Conservation (phyloP, 2,113 vertebrate genomes). For the Philantomba maxwellii region DNA sequence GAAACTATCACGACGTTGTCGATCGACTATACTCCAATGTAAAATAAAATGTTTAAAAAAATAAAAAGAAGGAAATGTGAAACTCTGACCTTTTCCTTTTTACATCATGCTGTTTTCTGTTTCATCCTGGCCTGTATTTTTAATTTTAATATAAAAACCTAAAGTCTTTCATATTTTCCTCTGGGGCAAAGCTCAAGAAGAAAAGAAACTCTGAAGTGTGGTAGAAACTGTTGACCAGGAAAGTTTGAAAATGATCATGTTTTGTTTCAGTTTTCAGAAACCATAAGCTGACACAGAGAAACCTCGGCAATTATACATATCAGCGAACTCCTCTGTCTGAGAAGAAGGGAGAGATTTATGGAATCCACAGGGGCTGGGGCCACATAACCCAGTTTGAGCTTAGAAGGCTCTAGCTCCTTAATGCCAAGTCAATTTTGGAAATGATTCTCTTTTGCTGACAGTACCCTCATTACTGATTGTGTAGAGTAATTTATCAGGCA, state of each 20-base stretch:
- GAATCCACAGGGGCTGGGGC: slow-evolving; percentile 64
- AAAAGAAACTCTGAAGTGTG: neutral
- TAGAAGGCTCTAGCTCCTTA: slow-evolving; percentile 74
- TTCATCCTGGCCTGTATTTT: neutral
- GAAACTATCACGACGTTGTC: neutral
- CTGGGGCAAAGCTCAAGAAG: neutral
- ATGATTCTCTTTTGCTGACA: slow-evolving; percentile 86
- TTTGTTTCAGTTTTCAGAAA: slow-evolving; percentile 51
- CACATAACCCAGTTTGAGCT: slow-evolving; percentile 75
- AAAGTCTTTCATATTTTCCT: slow-evolving; percentile 9
- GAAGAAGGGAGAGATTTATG: slow-evolving; percentile 71
- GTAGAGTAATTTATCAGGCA: slow-evolving; percentile 88
- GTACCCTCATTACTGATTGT: slow-evolving; percentile 88
- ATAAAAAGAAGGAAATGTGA: neutral
- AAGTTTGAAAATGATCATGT: slow-evolving; percentile 24
- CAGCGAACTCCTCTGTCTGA: slow-evolving; percentile 17
- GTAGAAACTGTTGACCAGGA: slow-evolving; percentile 15
- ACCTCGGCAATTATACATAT: slow-evolving; percentile 1
- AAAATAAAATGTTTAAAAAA: neutral
- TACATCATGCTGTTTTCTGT: neutral
- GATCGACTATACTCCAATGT: neutral
- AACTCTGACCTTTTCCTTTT: neutral
- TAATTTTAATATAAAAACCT: neutral
- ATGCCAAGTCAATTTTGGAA: slow-evolving; percentile 85
- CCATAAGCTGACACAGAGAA: neutral